Conservation (phyloP, 2,888 invertebrate species). For the Adela reaumurella region DNA sequence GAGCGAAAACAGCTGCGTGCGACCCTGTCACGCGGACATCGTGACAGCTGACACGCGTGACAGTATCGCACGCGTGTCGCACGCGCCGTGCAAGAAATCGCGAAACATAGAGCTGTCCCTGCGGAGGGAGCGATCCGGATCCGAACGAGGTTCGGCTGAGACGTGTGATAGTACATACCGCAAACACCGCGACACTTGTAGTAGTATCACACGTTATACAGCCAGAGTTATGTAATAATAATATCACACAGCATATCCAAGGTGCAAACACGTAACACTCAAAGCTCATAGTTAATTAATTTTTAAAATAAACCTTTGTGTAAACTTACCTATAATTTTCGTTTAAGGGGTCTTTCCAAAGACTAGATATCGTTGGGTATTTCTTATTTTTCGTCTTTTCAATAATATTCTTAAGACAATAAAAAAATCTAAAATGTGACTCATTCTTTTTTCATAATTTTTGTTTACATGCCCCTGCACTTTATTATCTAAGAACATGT, state of each 20-base stretch:
- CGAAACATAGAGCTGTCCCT: too few relatives aligned
- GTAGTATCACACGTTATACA: constrained; percentile 14
- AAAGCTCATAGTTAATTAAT: constrained; percentile 44
- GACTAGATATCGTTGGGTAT: too few relatives aligned
- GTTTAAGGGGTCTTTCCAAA: too few relatives aligned
- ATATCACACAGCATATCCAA: constrained; percentile 56
- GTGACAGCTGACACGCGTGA: not conserved
- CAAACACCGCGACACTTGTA: not conserved
- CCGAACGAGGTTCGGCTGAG: not conserved
- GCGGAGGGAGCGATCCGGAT: too few relatives aligned
- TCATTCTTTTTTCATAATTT: too few relatives aligned
- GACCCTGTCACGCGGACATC: not conserved
- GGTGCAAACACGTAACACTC: constrained; percentile 60
- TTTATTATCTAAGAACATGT: too few relatives aligned
- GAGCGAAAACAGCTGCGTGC: constrained; percentile 29
- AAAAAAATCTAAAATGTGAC: too few relatives aligned
- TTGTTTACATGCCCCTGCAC: too few relatives aligned
- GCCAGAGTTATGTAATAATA: constrained; percentile 47
- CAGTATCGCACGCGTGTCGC: not conserved
- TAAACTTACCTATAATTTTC: too few relatives aligned
- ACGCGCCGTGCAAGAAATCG: not conserved
- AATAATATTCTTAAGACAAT: too few relatives aligned
- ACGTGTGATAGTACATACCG: not conserved
- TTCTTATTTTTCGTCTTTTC: too few relatives aligned
- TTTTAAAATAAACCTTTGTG: not conserved